Evolutionary conservation across 2,113 vertebrate genomes (phyloP).

Genomic region (Triplophysa rosa): DNA sequence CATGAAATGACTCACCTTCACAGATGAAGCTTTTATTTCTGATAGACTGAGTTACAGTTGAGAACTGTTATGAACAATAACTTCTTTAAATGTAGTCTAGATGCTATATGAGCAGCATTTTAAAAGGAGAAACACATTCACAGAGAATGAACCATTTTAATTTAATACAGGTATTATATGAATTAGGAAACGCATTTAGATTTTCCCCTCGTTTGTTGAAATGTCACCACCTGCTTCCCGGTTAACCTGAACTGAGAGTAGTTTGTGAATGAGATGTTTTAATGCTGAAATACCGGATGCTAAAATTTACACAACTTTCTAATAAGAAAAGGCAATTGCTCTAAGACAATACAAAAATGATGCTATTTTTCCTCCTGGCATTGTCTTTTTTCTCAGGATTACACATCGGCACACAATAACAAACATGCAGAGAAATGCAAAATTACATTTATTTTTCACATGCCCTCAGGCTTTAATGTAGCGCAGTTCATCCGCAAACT

Average conservation of each 20-base stretch:
- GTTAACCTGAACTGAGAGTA: no score
- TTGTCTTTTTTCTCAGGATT: not conserved
- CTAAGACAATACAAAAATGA: conserved; percentile 20
- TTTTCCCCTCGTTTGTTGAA: no score
- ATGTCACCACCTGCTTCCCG: no score
- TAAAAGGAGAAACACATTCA: no score
- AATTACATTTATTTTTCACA: conserved; percentile 48
- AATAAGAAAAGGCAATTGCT: conserved; percentile 20
- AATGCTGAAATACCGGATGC: not conserved
- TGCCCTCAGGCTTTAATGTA: conserved; percentile 55
- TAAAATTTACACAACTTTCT: no score
- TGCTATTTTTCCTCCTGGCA: not conserved
- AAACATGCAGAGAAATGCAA: conserved; percentile 14
- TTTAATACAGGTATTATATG: no score
- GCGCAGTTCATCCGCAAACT: conserved; percentile 49
- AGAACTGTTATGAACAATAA: not conserved
- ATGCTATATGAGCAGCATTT: not conserved
- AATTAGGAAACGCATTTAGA: no score
- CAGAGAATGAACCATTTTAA: no score
- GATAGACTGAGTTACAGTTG: not conserved
- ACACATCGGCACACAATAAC: conserved; percentile 39
- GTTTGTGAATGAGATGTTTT: not conserved
- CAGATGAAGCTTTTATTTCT: conserved; percentile 6
- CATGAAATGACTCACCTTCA: conserved; percentile 24
- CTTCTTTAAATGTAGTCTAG: not conserved